Evolutionary conservation across 2,113 vertebrate species (phyloP).

Genomic region (Mustelus asterias): DNA sequence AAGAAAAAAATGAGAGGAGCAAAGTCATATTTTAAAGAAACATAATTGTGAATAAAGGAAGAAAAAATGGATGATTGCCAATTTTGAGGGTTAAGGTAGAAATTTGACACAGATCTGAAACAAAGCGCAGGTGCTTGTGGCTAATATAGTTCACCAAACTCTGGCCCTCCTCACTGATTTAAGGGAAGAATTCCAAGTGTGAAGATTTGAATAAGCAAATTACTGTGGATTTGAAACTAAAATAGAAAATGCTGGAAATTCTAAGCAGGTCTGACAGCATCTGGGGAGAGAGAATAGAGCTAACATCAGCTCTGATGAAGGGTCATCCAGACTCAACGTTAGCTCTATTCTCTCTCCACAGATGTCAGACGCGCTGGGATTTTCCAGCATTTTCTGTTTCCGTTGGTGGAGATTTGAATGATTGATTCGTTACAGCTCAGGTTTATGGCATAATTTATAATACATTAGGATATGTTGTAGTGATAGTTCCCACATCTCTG

Average conservation of each 20-base stretch:
- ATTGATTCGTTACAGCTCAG: not conserved
- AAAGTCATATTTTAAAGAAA: not conserved
- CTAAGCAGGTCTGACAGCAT: too few relatives aligned
- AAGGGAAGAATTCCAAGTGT: too few relatives aligned
- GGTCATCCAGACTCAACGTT: too few relatives aligned
- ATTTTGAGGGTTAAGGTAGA: not conserved
- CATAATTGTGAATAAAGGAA: not conserved
- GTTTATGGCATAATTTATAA: not conserved
- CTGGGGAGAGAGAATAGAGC: too few relatives aligned
- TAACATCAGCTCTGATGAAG: too few relatives aligned
- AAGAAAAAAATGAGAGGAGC: not conserved
- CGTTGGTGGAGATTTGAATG: too few relatives aligned
- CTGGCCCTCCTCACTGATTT: not conserved
- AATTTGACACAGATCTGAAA: not conserved
- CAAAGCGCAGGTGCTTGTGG: not conserved
- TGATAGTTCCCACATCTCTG: not conserved
- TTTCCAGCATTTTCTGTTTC: too few relatives aligned
- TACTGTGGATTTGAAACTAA: too few relatives aligned
- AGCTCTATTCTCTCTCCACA: too few relatives aligned
- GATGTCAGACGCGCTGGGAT: too few relatives aligned
- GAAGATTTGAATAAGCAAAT: too few relatives aligned
- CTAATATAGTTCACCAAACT: not conserved
- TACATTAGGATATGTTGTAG: not conserved
- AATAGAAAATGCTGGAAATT: too few relatives aligned
- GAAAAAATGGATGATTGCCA: not conserved